phyloP scores from a whole-genome alignment of 2,113 vertebrate genomes.

The Bujurquina vittata region DNA sequence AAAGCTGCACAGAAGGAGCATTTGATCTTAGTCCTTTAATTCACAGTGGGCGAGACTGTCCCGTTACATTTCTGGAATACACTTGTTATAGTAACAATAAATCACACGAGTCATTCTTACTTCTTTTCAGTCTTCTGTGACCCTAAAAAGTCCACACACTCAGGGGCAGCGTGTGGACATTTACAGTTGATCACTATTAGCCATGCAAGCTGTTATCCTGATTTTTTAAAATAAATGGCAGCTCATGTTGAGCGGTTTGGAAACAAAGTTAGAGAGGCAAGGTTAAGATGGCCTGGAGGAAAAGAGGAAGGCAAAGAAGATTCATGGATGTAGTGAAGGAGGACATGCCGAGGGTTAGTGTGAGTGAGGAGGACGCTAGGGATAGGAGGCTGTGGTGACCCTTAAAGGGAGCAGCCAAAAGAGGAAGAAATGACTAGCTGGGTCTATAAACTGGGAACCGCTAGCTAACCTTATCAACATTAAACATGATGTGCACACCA shows the following conservation, averaged over 20 bases:
- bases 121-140: not conserved
- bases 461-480: not conserved
- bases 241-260: not conserved
- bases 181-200: not conserved
- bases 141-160: not conserved
- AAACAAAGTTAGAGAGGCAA: not conserved
- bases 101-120: not conserved
- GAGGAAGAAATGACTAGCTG: not conserved
- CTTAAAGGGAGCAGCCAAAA: not conserved
- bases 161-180: not conserved
- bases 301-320: too few species aligned
- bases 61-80: not conserved
- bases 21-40: slow-evolving; percentile 9
- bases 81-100: not conserved
- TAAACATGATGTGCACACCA: not conserved
- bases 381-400: not conserved
- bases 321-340: not conserved
- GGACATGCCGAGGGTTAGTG: not conserved
- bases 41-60: not conserved
- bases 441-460: too few species aligned
- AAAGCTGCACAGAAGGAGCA: not conserved
- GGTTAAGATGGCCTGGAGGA: not conserved
- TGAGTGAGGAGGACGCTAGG: not conserved
- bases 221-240: not conserved
- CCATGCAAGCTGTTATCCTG: not conserved